Conservation (phyloP, 2,797 vertebrate genomes). For the Clarias laeviceps region DNA sequence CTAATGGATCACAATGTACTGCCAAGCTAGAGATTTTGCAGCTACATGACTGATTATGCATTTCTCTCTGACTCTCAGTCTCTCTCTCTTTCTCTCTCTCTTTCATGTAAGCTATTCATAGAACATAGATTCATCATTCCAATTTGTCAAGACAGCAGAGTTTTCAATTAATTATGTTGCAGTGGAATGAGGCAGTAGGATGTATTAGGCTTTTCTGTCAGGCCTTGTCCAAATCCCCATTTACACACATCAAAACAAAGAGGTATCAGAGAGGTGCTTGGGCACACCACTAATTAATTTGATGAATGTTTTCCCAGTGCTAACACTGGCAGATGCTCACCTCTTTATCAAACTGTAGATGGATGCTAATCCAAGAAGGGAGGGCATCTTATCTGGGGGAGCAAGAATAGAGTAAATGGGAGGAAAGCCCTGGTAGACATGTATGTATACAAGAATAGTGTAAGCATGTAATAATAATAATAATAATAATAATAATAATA, state of each 20-base stretch:
- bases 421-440: slow-evolving; percentile 45
- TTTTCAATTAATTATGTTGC: slow-evolving; percentile 99
- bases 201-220: slow-evolving; percentile 90
- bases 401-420: slow-evolving; percentile 48
- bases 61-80: slow-evolving; percentile 71
- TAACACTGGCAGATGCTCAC: slow-evolving; percentile 83
- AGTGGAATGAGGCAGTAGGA: slow-evolving; percentile 79
- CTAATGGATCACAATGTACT: slow-evolving; percentile 90
- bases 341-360: slow-evolving; percentile 82
- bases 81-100: slow-evolving; percentile 28
- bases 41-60: slow-evolving; percentile 99
- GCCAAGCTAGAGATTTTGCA: slow-evolving; percentile 81
- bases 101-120: slow-evolving; percentile 89
- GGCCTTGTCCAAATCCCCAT: slow-evolving; percentile 92
- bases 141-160: slow-evolving; percentile 99
- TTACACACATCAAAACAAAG: slow-evolving; percentile 97
- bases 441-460: background rate
- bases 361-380: slow-evolving; percentile 82
- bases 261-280: slow-evolving; percentile 93
- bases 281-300: slow-evolving; percentile 94
- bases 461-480: background rate
- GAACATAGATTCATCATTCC: slow-evolving; percentile 99
- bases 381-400: slow-evolving; percentile 75
- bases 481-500: no score
- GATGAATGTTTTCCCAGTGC: slow-evolving; percentile 90